These are phyloP conservation scores for Zingel zingel DNA, from an alignment of 2,113 vertebrate genomes.

Conservation along the genomic window DNA sequence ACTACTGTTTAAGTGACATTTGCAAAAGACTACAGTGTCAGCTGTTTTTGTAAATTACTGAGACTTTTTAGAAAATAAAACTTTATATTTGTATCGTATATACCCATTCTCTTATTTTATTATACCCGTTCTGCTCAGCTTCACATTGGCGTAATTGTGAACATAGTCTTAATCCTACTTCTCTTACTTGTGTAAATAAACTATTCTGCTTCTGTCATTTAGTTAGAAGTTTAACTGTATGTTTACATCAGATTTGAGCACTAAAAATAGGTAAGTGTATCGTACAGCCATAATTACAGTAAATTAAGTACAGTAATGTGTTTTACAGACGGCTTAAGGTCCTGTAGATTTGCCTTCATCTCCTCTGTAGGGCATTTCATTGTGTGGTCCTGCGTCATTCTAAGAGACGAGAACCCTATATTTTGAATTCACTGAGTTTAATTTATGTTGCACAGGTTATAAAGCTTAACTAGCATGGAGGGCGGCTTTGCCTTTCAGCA, in stretches of 20 bases:
- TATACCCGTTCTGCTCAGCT: not conserved
- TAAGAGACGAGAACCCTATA: conserved; percentile 34
- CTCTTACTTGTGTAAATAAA: conserved; percentile 26
- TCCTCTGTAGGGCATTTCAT: conserved; percentile 59
- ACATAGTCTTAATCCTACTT: conserved; percentile 17
- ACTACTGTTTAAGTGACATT: not conserved
- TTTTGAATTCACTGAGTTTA: conserved; percentile 32
- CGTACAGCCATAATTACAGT: conserved; percentile 38
- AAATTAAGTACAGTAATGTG: conserved; percentile 16
- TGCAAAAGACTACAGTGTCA: no score
- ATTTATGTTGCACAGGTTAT: conserved; percentile 46
- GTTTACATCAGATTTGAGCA: conserved; percentile 39
- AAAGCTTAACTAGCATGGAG: conserved; percentile 44
- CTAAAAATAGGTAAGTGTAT: conserved; percentile 30
- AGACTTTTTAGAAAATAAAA: not conserved
- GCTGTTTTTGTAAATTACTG: not conserved
- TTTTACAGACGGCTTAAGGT: conserved; percentile 31
- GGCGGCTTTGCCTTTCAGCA: conserved; percentile 30
- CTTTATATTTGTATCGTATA: no score
- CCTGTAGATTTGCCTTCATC: conserved; percentile 49
- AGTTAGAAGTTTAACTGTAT: conserved; percentile 12
- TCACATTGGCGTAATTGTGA: not conserved
- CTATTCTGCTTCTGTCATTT: conserved; percentile 17
- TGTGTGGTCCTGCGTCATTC: conserved; percentile 67
- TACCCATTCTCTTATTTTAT: no score